Percentiles rank a stretch among this genome's conserved stretches.
phyloP scores from a whole-genome alignment of 2,797 vertebrate species.

The Gymnothorax reevesii region DNA sequence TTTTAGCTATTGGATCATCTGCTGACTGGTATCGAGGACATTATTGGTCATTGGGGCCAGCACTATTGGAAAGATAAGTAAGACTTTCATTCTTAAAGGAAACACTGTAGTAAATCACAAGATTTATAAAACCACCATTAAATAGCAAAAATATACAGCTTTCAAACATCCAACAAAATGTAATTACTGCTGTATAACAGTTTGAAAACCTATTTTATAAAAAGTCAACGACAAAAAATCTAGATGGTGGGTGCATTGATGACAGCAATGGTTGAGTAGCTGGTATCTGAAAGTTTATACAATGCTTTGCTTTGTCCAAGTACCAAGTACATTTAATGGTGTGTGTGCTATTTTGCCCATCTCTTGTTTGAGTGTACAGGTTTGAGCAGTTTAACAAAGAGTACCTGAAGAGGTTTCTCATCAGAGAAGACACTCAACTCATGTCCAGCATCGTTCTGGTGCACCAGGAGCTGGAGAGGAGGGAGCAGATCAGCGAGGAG shows the following conservation, averaged over 20 bases:
- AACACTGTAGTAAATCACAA: neutral
- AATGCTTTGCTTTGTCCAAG: too few species aligned
- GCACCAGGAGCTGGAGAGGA: conserved; percentile 80
- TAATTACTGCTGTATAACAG: neutral
- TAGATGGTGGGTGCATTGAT: too few species aligned
- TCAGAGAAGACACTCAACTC: conserved; percentile 76
- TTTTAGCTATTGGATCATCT: conserved; percentile 80
- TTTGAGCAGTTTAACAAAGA: conserved; percentile 75
- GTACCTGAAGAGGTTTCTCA: conserved; percentile 78
- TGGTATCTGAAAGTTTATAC: too few species aligned
- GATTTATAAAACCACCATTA: neutral
- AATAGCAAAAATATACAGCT: neutral
- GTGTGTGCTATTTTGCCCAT: neutral
- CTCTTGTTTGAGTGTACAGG: conserved; percentile 24
- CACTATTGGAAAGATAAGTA: conserved; percentile 90
- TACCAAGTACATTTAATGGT: neutral
- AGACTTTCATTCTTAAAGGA: conserved; percentile 29
- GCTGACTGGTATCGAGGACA: conserved; percentile 81
- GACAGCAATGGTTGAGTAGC: too few species aligned
- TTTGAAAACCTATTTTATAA: neutral
- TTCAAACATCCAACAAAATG: neutral
- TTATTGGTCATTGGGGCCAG: conserved; percentile 83
- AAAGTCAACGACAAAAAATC: too few species aligned
- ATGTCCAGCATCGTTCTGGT: conserved; percentile 80
- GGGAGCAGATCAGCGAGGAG: conserved; percentile 57